phyloP scores from a whole-genome alignment of 2,888 invertebrate genomes.

The Homarus gammarus region DNA sequence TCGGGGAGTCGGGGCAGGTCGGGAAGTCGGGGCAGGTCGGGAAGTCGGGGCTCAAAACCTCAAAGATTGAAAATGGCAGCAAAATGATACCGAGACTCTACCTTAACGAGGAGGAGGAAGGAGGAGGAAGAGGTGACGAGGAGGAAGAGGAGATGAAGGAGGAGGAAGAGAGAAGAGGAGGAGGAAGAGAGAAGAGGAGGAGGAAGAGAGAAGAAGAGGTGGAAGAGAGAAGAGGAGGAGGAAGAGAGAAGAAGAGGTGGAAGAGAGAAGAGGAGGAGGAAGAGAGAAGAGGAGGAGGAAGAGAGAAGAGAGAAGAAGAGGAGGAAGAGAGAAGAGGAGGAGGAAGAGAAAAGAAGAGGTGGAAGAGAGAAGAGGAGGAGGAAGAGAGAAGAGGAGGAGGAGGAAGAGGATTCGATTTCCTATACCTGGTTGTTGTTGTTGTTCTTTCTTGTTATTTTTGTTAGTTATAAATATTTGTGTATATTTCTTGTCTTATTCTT shows the following conservation, averaged over 20 bases:
- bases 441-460: too few species aligned
- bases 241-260: background rate
- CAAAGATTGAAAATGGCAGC: too few species aligned
- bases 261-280: background rate
- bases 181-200: background rate
- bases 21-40: too few species aligned
- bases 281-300: background rate
- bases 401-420: background rate
- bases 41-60: too few species aligned
- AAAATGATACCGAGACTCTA: too few species aligned
- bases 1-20: too few species aligned
- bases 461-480: too few species aligned
- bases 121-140: background rate
- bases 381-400: too few species aligned
- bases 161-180: too few species aligned
- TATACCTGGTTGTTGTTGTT: too few species aligned
- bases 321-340: background rate
- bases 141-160: background rate
- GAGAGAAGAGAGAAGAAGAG: background rate
- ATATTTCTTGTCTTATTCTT: too few species aligned
- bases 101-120: background rate
- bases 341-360: background rate
- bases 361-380: background rate
- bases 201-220: background rate
- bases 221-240: too few species aligned